These are phyloP conservation scores for Trachops cirrhosus DNA, from an alignment of 2,797 vertebrate genomes.

Conservation along the genomic window DNA sequence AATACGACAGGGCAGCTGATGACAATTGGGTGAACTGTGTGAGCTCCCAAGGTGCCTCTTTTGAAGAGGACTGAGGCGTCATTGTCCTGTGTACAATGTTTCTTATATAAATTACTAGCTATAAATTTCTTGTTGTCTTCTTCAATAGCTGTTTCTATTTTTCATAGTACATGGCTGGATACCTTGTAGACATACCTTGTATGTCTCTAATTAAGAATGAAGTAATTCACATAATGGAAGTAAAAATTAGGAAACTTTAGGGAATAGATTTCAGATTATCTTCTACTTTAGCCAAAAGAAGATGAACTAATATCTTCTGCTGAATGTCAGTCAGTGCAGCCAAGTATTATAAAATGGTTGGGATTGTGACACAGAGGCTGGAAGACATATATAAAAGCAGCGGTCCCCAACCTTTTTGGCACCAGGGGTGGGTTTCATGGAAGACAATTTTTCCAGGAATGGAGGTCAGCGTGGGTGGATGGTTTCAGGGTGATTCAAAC, in stretches of 20 bases:
- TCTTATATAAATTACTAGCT: not conserved
- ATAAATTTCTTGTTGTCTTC: not conserved
- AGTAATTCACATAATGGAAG: not conserved
- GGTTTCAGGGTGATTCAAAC: not conserved
- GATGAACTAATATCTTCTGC: not conserved
- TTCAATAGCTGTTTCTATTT: not conserved
- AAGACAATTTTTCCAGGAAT: not conserved
- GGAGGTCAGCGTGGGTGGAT: not conserved
- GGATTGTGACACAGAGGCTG: not conserved
- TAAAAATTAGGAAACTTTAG: not conserved
- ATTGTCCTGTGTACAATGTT: not conserved
- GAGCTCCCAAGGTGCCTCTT: not conserved
- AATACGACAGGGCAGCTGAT: not conserved
- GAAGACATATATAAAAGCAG: not conserved
- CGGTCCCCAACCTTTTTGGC: not conserved
- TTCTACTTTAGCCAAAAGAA: not conserved
- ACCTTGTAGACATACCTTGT: not conserved
- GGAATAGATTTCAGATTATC: not conserved
- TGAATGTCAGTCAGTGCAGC: not conserved
- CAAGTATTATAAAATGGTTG: not conserved
- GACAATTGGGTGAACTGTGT: not conserved
- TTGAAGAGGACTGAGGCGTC: not conserved
- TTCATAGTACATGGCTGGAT: not conserved
- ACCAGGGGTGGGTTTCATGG: not conserved
- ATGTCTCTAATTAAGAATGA: not conserved